These are phyloP conservation scores for Misgurnus mizolepis DNA, from an alignment of 2,113 vertebrate genomes.

Conservation along the genomic window DNA sequence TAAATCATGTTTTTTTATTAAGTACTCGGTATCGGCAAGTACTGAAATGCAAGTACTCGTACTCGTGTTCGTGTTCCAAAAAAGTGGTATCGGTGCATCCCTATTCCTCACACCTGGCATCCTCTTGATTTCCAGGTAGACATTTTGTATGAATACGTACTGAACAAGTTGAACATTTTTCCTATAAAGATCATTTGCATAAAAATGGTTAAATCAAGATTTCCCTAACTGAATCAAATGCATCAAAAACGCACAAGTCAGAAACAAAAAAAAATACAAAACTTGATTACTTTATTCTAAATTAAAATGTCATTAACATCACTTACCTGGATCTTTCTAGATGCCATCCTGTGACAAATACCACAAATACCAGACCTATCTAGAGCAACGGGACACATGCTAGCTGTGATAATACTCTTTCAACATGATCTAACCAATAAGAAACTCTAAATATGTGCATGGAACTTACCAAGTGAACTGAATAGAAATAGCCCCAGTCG, in stretches of 20 bases:
- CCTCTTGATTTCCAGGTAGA: constrained; percentile 17
- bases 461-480: constrained; percentile 12
- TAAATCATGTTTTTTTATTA: too few species aligned
- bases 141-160: constrained; percentile 9
- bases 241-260: too few species aligned
- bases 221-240: background rate
- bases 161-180: background rate
- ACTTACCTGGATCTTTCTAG: constrained; percentile 3
- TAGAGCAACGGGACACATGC: background rate
- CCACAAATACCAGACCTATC: constrained; percentile 20
- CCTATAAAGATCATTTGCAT: constrained; percentile 2
- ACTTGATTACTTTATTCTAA: too few species aligned
- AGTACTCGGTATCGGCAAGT: too few species aligned
- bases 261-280: too few species aligned
- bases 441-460: background rate
- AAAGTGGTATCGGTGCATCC: too few species aligned
- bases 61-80: too few species aligned
- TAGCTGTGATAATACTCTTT: background rate
- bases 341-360: background rate
- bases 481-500: background rate
- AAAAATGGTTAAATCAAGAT: background rate
- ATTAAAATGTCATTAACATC: background rate
- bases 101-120: background rate
- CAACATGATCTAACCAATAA: background rate
- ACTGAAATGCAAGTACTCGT: too few species aligned